Conservation (phyloP, 2,888 invertebrate genomes). For the Octonoba sinensis region DNA sequence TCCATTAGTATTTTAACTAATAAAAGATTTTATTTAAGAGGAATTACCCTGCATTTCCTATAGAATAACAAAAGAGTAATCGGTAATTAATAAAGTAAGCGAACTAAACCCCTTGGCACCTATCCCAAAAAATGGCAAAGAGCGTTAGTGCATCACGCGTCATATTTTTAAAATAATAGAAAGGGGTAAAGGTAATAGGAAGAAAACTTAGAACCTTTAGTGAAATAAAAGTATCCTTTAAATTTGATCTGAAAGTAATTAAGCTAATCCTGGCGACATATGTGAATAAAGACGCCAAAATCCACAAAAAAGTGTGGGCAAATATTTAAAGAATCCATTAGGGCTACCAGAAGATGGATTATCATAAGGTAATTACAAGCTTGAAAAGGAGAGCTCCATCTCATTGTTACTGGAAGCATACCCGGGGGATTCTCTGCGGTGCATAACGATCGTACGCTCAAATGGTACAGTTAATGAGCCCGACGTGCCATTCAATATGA, state of each 20-base stretch:
- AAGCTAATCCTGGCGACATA: slow-evolving; percentile 49
- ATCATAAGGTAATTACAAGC: slow-evolving; percentile 52
- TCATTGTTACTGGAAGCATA: slow-evolving; percentile 27
- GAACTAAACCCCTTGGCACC: too few species aligned
- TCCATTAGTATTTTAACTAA: too few species aligned
- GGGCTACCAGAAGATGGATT: slow-evolving; percentile 55
- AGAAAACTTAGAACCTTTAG: too few species aligned
- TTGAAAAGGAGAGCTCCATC: slow-evolving; percentile 28
- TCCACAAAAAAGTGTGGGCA: slow-evolving; percentile 33
- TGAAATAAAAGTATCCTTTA: too few species aligned
- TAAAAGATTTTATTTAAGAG: too few species aligned
- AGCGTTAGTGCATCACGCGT: too few species aligned
- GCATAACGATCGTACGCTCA: slow-evolving; percentile 45
- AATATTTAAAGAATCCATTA: slow-evolving; percentile 64
- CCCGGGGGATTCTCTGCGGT: slow-evolving; percentile 22
- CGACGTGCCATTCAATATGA: slow-evolving; percentile 34
- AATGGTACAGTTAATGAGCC: slow-evolving; percentile 48
- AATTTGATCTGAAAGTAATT: slow-evolving; percentile 32
- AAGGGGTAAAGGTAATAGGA: too few species aligned
- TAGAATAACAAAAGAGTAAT: too few species aligned
- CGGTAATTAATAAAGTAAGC: too few species aligned
- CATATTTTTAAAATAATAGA: too few species aligned
- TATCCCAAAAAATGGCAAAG: too few species aligned
- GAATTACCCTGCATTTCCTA: too few species aligned
- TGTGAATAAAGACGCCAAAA: slow-evolving; percentile 59